Evolutionary conservation across 2,113 vertebrate species (phyloP).

Genomic region (Synodontis membranacea): DNA sequence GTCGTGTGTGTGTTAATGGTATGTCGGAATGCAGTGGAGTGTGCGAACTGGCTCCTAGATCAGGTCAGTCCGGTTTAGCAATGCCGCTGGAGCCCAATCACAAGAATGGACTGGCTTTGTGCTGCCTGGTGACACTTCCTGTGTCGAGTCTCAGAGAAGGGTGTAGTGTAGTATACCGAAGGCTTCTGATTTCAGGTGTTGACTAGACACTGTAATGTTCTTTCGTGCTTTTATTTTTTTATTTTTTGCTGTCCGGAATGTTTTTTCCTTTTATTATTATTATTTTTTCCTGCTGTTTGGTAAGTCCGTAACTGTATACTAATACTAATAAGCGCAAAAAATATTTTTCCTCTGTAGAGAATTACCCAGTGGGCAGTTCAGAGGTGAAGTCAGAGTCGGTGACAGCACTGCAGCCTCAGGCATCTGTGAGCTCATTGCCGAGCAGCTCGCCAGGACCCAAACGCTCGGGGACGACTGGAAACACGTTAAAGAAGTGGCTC

Average conservation of each 20-base stretch:
- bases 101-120: neutral
- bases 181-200: neutral
- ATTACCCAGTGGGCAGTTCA: conserved; percentile 73
- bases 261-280: neutral
- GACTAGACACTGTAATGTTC: neutral
- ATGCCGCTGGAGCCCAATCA: conserved; percentile 8
- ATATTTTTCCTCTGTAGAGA: conserved; percentile 67
- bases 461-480: conserved; percentile 82
- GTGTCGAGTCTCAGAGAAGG: neutral
- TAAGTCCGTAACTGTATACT: neutral
- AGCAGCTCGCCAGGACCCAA: conserved; percentile 88
- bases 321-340: neutral
- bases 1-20: neutral
- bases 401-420: conserved; percentile 81
- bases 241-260: neutral
- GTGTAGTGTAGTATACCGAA: conserved; percentile 8
- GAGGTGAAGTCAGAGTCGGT: conserved; percentile 84
- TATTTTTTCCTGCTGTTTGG: neutral
- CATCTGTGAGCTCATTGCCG: conserved; percentile 78
- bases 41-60: neutral
- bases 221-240: too few species aligned
- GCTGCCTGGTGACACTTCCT: neutral
- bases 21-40: neutral
- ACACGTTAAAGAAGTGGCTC: conserved; percentile 96
- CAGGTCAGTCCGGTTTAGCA: conserved; percentile 38